Conservation (phyloP, 2,797 vertebrate species). For the Adelosebastes latens region DNA sequence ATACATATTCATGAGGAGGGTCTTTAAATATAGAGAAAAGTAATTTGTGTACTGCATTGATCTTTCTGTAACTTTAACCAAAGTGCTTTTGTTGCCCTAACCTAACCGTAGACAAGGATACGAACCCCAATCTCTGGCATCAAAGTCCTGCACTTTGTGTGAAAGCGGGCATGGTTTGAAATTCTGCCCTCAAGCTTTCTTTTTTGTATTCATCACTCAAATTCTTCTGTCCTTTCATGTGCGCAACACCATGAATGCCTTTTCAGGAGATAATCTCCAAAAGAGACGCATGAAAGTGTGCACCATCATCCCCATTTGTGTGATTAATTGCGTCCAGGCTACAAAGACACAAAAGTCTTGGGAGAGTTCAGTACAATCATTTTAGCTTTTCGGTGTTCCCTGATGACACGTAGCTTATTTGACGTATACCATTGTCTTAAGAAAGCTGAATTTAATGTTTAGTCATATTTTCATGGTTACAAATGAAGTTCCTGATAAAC, state of each 20-base stretch:
- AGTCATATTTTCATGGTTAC: no score
- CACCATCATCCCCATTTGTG: background rate
- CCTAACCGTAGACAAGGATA: no score
- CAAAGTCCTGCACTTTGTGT: no score
- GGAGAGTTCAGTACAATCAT: background rate
- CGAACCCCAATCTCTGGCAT: no score
- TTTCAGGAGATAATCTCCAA: background rate
- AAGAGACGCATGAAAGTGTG: background rate
- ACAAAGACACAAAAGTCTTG: background rate
- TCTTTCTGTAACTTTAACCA: background rate
- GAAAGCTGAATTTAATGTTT: background rate
- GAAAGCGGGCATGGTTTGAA: no score
- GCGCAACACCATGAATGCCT: background rate
- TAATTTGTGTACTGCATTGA: background rate
- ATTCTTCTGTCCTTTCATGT: background rate
- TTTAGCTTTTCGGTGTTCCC: background rate
- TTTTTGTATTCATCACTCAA: background rate
- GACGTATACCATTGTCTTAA: background rate
- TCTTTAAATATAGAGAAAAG: background rate
- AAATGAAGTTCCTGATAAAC: background rate
- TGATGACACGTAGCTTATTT: rapidly evolving
- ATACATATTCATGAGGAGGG: background rate
- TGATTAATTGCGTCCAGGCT: background rate
- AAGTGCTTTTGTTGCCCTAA: background rate
- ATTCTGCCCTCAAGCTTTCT: no score